These are phyloP conservation scores for Pollicipes pollicipes DNA, from an alignment of 1,140 invertebrate species.

Conservation along the genomic window DNA sequence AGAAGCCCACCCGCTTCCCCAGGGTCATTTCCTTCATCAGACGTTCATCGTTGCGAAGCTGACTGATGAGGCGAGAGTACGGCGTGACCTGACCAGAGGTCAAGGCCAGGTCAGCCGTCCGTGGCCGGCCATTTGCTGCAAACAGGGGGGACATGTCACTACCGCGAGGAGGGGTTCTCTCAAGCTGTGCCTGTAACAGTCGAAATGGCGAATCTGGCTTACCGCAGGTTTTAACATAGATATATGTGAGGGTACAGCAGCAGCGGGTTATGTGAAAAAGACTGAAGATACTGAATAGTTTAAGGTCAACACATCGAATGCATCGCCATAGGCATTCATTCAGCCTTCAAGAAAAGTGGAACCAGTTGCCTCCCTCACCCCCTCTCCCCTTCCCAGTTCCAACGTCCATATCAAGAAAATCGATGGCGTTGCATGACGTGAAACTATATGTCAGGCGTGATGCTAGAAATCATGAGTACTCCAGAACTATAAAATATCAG, in stretches of 20 bases:
- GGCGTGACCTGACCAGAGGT: constrained; percentile 15
- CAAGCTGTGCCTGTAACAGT: not conserved
- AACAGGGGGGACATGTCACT: not conserved
- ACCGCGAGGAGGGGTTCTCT: too few species aligned
- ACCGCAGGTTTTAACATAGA: not conserved
- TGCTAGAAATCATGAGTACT: too few species aligned
- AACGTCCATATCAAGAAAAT: too few species aligned
- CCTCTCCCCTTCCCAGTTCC: too few species aligned
- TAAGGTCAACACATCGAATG: too few species aligned
- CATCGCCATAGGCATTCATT: too few species aligned
- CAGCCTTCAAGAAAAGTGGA: too few species aligned
- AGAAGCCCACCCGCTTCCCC: constrained; percentile 47
- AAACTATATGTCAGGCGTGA: too few species aligned
- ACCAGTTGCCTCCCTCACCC: too few species aligned
- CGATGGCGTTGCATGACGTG: too few species aligned
- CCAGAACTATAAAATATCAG: too few species aligned
- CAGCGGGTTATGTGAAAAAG: not conserved
- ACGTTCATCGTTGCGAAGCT: constrained; percentile 30
- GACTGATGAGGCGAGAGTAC: constrained; percentile 24
- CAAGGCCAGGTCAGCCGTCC: constrained; percentile 7
- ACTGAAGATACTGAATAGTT: not conserved
- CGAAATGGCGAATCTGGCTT: not conserved
- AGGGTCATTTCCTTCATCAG: constrained; percentile 41
- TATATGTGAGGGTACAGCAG: too few species aligned
- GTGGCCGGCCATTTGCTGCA: constrained; percentile 9